phyloP scores from a whole-genome alignment of 2,113 vertebrate genomes.

The Fregetta grallaria region DNA sequence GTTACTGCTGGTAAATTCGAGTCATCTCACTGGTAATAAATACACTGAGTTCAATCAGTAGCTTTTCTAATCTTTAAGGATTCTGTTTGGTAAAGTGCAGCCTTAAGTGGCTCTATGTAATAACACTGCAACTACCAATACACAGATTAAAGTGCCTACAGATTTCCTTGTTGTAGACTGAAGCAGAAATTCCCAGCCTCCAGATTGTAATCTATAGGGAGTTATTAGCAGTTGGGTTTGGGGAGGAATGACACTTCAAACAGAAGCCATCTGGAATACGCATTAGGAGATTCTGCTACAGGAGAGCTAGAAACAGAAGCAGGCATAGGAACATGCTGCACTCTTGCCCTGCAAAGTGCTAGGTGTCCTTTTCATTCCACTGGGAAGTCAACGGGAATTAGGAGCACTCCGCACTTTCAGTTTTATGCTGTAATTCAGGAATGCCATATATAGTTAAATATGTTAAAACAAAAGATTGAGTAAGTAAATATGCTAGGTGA shows the following conservation, averaged over 20 bases:
- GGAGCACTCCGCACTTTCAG: not conserved
- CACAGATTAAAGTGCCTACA: not conserved
- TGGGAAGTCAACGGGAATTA: not conserved
- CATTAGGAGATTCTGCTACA: not conserved
- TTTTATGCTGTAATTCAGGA: not conserved
- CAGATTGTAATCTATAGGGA: not conserved
- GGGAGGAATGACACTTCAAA: not conserved
- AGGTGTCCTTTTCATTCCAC: not conserved
- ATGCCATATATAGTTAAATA: not conserved
- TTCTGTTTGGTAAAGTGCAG: not conserved
- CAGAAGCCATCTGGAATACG: constrained; percentile 20
- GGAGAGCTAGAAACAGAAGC: not conserved
- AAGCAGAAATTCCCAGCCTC: not conserved
- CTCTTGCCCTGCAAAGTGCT: not conserved
- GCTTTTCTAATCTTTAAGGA: not conserved
- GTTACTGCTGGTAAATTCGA: not conserved
- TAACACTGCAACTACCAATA: not conserved
- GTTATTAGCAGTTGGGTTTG: not conserved
- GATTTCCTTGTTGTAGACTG: not conserved
- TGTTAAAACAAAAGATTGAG: not conserved
- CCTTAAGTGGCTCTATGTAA: not conserved
- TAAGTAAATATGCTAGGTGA: not conserved
- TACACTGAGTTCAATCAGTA: not conserved
- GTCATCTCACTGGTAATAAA: not conserved
- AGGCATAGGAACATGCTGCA: not conserved